Base-by-base conservation (phyloP, 2,113 vertebrate species). In the Gnathonemus echidnorhynchus region DNA sequence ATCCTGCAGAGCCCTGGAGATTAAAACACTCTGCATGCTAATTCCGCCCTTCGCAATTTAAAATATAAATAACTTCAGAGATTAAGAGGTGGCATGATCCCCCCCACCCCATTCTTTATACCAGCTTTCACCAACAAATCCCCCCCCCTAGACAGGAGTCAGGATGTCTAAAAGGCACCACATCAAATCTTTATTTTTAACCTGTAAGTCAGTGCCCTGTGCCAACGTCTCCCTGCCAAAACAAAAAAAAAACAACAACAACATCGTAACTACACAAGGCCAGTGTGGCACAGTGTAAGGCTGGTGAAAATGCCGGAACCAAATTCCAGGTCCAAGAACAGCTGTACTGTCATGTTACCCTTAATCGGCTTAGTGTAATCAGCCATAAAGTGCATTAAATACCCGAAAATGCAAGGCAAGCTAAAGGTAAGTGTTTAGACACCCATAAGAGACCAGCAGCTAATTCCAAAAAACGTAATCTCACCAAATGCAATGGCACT, bases 11-110 rank as follows among this genome's bases (percentile, higher is more conserved):
- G 90, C 91, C 88, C 89, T n/a, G 8, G 90, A 89, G 92, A 92
- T 92, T 92, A 93, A 86, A 31, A 91, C 91, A 91, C 91, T 92
- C 90, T 92, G 88, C 90, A 93, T 92, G 90, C 91, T 92, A 93
- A 93, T 92, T 88, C 92, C 90, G 66, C 89, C 88, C 83, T 92
- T 91, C 90, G 89, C 91, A 92, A 89, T 91, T 91, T 92, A 90
- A 92, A 92, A 88, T 91, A 93, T 91, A 90, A 90, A 92, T 91
- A 70, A 92, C 90, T 92, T 87, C 87, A 80, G 87, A 91, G 91
- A 91, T 93, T 91, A 92, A 27, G 88, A 89, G 90, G 90, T 92
- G 89, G 91, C 90, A 89, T 90, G 86, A 92, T 90, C 91, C 92
- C 89, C 92, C 90, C 80, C 90, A 88, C 58, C 92, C 84, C 90